These are phyloP conservation scores for Melospiza georgiana DNA, from an alignment of 2,113 vertebrate genomes.

Conservation along the genomic window DNA sequence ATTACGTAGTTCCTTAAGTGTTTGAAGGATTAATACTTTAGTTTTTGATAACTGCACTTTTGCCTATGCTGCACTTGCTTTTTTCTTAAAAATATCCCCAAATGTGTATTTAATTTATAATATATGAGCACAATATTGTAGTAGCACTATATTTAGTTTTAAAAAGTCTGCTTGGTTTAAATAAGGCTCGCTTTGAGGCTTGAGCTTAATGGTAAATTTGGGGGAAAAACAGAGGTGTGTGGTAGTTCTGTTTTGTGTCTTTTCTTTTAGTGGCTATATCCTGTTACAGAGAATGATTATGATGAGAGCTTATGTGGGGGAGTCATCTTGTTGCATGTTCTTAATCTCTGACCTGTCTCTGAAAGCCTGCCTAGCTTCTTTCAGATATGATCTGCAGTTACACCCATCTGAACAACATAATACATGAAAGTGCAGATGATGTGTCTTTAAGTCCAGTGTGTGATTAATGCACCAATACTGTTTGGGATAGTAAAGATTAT, in stretches of 20 bases:
- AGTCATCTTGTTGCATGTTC: background rate
- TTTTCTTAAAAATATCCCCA: background rate
- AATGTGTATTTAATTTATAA: background rate
- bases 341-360: background rate
- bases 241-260: conserved; percentile 1
- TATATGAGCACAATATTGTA: background rate
- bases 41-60: background rate
- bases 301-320: background rate
- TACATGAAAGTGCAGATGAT: background rate
- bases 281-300: background rate
- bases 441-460: background rate
- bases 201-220: background rate
- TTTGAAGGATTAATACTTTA: background rate
- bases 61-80: background rate
- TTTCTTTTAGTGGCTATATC: background rate
- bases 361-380: background rate
- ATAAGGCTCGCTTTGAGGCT: background rate
- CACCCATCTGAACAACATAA: background rate
- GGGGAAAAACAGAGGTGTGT: rapidly evolving
- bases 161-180: background rate
- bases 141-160: background rate
- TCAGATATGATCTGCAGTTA: background rate
- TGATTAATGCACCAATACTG: background rate
- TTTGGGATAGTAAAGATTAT: background rate
- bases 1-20: background rate